Evolutionary conservation across 2,797 vertebrate species (phyloP), one percentile per base, ranked within the genome.

Genomic region (Columba guinea): DNA sequence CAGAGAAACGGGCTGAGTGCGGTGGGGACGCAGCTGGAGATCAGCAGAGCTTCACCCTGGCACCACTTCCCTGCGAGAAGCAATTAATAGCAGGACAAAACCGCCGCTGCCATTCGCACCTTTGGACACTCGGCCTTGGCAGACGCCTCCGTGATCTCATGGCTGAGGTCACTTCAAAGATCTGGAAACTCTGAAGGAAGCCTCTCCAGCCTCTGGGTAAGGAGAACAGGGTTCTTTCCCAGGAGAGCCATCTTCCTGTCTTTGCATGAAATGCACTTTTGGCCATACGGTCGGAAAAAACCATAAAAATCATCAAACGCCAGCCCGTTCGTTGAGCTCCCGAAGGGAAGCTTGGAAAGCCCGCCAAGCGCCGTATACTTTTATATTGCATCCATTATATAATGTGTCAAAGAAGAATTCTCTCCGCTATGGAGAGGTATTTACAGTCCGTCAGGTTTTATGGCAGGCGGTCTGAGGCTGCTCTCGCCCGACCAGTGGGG

Each of bases 351-450:
- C 71, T 67, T 41, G 73, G 35, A 59, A 56, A 60, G 84, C 34
- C 91, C 64, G 95, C 96, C 94, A 95, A 75, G 52, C 0, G 3
- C 87, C 44, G 67, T 69, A 32, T 46, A 51, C 78, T 94, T 93
- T 91, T 87, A 55, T 92, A 79, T 83, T 74, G 87, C 90, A 35
- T 85, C 91, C 87, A 87, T 93, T 84, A 94, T 82, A 87, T 67
- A 77, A 21, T 4, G 87, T 93, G 93, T 94, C 93, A 91, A 39
- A 70, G 65, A 94, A 34, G 87, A 93, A 90, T 91, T 87, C 78
- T 87, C 94, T 73, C 85, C 48, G 1, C 73, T 49, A 2, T 12
- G 68, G 39, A 78, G 78, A 74, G 89, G 14, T 82, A 80, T 93
- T 95, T 89, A 85, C 71, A 64, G 89, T 17, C 68, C 35, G 1